Evolutionary conservation across 1,140 invertebrate species (phyloP), one percentile per base, ranked within the genome.

Genomic region (Planococcus citri): DNA sequence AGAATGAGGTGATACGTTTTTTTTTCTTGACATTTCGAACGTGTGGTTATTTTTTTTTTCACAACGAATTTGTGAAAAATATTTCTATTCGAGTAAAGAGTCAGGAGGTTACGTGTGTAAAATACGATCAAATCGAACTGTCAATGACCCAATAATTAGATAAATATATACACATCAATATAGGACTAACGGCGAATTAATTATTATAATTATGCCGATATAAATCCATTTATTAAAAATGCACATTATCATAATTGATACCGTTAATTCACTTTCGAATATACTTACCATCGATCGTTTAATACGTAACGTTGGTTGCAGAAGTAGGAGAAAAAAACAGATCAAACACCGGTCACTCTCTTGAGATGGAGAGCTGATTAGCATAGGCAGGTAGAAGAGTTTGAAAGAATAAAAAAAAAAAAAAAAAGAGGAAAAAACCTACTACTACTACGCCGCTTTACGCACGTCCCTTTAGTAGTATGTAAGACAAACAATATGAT

Each of bases 161-260:
- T 51, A 51, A 51, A 51, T 51, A 51, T 51, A 51, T 51, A 51
- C 6, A 37, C n/a, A 14, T 51, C n/a, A 51, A 14, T 51, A 37
- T 37, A 51, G 17, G 12, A 51, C 2, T 51, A 51, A 20, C 12
- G 41, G 41, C 10, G 41, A 51, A 3, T 51, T 51, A 51, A 51
- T 51, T n/a, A 51, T 51, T 51, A n/a, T 51, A 51, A 51, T 51
- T 51, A 51, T 51, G n/a, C n/a, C 41, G 41, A 51, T 51, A 51
- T 51, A 51, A 51, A 51, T 51, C 41, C 12, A 51, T 51, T n/a
- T n/a, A 51, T 20, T 51, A 51, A 51, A 51, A 14, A 20, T 14
- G 12, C 12, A 20, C n/a, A 51, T 51, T 51, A 51, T 51, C 41
- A 51, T 51, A 51, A 51, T 51, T 51, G 41, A 51, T 51, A 51